Evolutionary conservation across 2,113 vertebrate genomes (phyloP).

Genomic region (Gracilinanus agilis): DNA sequence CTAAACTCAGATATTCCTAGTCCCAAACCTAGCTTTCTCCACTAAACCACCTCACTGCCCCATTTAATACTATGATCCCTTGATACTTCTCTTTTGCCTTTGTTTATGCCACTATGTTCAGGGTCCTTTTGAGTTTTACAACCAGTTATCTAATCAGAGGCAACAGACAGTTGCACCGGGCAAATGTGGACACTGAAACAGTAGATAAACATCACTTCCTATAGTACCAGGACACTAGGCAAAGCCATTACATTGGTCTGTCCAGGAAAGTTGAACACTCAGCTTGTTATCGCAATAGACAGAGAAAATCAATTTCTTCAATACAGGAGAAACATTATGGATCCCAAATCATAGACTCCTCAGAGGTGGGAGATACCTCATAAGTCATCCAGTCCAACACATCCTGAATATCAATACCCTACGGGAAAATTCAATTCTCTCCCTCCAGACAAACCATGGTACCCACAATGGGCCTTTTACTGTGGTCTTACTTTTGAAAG

Average conservation of each 20-base stretch:
- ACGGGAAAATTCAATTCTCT: neutral
- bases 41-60: neutral
- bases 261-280: neutral
- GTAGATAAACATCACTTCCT: no score
- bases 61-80: neutral
- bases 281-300: neutral
- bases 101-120: neutral
- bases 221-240: rapidly evolving
- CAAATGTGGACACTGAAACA: no score
- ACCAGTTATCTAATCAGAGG: neutral
- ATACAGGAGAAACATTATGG: neutral
- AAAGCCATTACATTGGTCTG: neutral
- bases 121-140: neutral
- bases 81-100: neutral
- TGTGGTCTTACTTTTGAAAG: neutral
- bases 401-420: neutral
- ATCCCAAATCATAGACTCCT: neutral
- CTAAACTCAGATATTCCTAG: neutral
- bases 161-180: no score
- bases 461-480: neutral
- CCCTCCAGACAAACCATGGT: neutral
- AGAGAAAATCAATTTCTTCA: neutral
- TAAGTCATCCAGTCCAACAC: neutral
- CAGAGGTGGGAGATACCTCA: neutral
- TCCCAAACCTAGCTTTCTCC: neutral